Evolutionary conservation across 2,113 vertebrate species (phyloP).

Genomic region (Chlorodrepanis virens): DNA sequence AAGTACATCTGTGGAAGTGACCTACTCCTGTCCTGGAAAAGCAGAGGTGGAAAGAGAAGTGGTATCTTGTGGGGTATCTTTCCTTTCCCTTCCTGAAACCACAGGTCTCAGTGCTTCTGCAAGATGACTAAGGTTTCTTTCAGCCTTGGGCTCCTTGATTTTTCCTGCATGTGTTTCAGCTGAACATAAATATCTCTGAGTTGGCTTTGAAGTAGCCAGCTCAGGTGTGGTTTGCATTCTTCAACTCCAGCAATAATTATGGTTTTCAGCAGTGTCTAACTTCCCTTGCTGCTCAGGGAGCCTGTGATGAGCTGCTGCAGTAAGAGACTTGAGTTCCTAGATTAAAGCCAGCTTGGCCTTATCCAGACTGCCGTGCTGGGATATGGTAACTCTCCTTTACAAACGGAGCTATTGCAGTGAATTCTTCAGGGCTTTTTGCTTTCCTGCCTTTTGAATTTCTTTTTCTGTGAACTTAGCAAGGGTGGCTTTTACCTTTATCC

Average conservation of each 20-base stretch:
- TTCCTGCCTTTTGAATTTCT: constrained; percentile 29
- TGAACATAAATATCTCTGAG: not conserved
- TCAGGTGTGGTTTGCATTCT: not conserved
- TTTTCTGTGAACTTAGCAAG: not conserved
- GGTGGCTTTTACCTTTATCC: not conserved
- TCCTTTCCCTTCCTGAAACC: not conserved
- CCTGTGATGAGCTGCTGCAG: not conserved
- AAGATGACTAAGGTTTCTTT: not conserved
- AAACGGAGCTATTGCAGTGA: not conserved
- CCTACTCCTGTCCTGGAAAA: not conserved
- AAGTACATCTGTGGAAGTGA: not conserved
- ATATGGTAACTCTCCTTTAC: not conserved
- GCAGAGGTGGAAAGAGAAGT: not conserved
- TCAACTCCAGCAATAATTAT: not conserved
- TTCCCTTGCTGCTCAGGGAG: not conserved
- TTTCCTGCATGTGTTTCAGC: not conserved
- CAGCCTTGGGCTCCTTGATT: not conserved
- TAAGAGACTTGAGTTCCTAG: not conserved
- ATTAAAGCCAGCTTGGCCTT: not conserved
- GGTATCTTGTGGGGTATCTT: not conserved
- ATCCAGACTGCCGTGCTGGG: not conserved
- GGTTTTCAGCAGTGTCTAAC: not conserved
- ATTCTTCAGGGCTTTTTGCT: not conserved
- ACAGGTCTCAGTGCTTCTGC: not conserved
- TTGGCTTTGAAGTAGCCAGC: not conserved